Conservation (phyloP, 1,140 invertebrate species). For the Trichomalopsis sarcophagae region DNA sequence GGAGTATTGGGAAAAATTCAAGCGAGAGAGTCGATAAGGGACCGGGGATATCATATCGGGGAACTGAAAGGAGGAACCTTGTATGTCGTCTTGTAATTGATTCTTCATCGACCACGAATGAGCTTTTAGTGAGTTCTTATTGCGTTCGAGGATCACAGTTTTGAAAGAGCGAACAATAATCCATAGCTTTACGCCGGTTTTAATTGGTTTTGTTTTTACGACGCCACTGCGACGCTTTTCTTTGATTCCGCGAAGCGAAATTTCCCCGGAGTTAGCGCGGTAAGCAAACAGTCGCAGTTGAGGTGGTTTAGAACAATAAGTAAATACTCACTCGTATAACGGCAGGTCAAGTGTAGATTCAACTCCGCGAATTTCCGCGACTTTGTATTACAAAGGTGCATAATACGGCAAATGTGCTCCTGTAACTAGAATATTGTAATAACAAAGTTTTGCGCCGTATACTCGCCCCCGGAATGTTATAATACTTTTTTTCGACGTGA, state of each 20-base stretch:
- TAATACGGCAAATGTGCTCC: neutral
- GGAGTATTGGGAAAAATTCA: neutral
- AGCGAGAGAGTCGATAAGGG: neutral
- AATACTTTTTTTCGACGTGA: neutral
- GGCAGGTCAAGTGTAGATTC: constrained; percentile 6
- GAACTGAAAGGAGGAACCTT: neutral
- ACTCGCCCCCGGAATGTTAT: neutral
- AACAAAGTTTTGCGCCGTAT: neutral
- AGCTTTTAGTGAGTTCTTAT: no score
- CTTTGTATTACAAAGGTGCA: neutral
- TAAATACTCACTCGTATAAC: constrained; percentile 11
- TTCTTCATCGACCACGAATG: neutral
- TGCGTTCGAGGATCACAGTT: no score
- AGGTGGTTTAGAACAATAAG: constrained; percentile 22
- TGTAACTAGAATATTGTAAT: neutral
- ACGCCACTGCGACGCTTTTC: neutral
- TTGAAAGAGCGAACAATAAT: no score
- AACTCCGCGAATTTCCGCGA: neutral
- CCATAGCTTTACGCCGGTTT: no score
- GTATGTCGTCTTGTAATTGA: neutral
- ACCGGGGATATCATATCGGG: neutral
- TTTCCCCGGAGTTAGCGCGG: neutral
- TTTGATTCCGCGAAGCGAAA: neutral
- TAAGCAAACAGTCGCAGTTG: neutral
- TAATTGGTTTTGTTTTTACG: neutral